phyloP scores from a whole-genome alignment of 2,113 vertebrate genomes.

The Vulpes vulpes region DNA sequence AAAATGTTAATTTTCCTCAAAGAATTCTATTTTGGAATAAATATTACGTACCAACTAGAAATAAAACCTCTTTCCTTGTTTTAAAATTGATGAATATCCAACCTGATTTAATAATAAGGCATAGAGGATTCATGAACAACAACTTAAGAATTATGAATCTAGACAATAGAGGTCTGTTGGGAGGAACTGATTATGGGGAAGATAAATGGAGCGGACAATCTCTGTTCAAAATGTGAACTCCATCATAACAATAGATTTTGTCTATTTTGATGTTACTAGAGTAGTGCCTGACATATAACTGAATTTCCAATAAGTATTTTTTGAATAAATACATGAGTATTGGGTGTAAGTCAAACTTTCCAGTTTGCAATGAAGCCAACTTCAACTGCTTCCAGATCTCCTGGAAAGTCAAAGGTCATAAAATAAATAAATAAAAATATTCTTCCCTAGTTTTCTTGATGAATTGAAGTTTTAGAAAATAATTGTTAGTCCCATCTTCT shows the following conservation, averaged over 20 bases:
- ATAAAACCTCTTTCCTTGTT: not conserved
- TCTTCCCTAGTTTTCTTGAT: not conserved
- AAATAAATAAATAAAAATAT: not conserved
- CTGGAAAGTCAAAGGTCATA: not conserved
- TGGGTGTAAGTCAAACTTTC: not conserved
- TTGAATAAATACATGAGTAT: not conserved
- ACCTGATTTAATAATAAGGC: not conserved
- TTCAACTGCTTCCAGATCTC: not conserved
- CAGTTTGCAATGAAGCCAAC: not conserved
- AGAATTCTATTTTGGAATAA: not conserved
- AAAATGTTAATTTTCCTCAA: not conserved
- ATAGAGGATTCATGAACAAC: not conserved
- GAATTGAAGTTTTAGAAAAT: not conserved
- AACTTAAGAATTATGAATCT: not conserved
- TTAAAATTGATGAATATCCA: not conserved
- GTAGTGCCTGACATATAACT: not conserved
- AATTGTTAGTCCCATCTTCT: not conserved
- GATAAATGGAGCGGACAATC: not conserved
- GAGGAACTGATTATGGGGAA: not conserved
- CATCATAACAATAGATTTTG: not conserved
- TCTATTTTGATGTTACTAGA: not conserved
- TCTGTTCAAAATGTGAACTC: not conserved
- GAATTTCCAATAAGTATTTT: not conserved
- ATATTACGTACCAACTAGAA: not conserved
- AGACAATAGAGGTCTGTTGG: not conserved